These are phyloP conservation scores for Mirza zaza DNA, from an alignment of 2,113 vertebrate genomes.

Conservation along the genomic window DNA sequence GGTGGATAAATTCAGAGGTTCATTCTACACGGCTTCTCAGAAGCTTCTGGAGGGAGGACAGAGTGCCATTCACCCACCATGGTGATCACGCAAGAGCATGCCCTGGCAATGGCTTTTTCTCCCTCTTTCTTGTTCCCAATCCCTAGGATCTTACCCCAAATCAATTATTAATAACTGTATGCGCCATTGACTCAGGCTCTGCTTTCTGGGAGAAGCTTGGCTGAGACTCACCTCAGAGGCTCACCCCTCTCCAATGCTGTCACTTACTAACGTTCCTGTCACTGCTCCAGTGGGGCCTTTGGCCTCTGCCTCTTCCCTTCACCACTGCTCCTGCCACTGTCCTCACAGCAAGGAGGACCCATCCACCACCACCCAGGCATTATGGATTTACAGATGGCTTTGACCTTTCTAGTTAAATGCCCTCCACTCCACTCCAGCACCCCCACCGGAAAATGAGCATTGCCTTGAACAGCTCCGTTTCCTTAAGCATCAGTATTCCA, in stretches of 20 bases:
- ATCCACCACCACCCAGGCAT: accelerated
- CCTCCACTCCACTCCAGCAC: not conserved
- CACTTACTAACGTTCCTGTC: no score
- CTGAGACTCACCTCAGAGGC: not conserved
- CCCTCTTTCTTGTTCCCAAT: not conserved
- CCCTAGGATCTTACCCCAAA: not conserved
- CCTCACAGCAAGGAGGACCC: not conserved
- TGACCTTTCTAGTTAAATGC: not conserved
- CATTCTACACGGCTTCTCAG: not conserved
- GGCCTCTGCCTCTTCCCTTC: not conserved
- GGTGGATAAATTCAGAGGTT: not conserved
- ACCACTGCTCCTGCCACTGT: not conserved
- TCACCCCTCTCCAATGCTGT: not conserved
- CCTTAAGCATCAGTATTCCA: not conserved
- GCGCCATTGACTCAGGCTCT: not conserved
- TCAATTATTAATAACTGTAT: not conserved
- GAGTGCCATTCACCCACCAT: not conserved
- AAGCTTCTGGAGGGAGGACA: not conserved
- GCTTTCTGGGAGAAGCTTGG: not conserved
- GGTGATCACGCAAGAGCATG: not conserved
- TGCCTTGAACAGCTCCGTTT: not conserved
- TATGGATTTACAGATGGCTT: no score
- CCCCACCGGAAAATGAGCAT: not conserved
- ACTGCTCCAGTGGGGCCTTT: not conserved
- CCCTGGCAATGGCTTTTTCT: not conserved